Conservation (phyloP, 1,140 invertebrate genomes). For the honey bee (Apis mellifera) region DNA sequence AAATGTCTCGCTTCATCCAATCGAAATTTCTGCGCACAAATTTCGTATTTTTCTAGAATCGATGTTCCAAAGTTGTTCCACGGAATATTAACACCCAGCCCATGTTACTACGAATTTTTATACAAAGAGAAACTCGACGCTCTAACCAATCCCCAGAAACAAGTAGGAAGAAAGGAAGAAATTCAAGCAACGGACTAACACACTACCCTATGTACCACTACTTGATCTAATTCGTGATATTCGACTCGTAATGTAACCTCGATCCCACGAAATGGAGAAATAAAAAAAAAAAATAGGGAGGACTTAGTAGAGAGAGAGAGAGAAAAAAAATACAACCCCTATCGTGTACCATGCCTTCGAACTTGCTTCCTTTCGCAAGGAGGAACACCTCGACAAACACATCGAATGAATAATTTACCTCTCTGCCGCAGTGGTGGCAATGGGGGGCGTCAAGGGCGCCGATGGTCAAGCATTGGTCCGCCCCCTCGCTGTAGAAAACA, state of each 20-base stretch:
- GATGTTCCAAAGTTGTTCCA: too few relatives aligned
- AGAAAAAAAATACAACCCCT: too few relatives aligned
- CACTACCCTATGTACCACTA: neutral
- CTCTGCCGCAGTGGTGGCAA: conserved; percentile 91
- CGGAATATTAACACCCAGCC: too few relatives aligned
- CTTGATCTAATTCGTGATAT: too few relatives aligned
- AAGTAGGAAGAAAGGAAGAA: conserved; percentile 28
- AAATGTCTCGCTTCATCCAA: too few relatives aligned
- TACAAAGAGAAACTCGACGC: too few relatives aligned
- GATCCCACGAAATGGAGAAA: too few relatives aligned
- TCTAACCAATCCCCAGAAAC: neutral
- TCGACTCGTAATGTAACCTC: too few relatives aligned
- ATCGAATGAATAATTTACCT: conserved; percentile 78
- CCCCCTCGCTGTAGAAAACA: conserved; percentile 92
- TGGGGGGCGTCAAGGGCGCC: conserved; percentile 79
- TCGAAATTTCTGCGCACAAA: too few relatives aligned
- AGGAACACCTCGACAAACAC: neutral
- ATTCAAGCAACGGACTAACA: conserved; percentile 17
- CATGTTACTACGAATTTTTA: too few relatives aligned
- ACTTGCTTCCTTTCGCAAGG: neutral
- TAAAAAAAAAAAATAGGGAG: neutral
- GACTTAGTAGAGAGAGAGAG: too few relatives aligned
- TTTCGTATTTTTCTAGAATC: too few relatives aligned
- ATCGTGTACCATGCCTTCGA: neutral
- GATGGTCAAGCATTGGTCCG: conserved; percentile 77